These are phyloP conservation scores for Solenodon paradoxus DNA, from an alignment of 2,113 vertebrate genomes.

Conservation along the genomic window DNA sequence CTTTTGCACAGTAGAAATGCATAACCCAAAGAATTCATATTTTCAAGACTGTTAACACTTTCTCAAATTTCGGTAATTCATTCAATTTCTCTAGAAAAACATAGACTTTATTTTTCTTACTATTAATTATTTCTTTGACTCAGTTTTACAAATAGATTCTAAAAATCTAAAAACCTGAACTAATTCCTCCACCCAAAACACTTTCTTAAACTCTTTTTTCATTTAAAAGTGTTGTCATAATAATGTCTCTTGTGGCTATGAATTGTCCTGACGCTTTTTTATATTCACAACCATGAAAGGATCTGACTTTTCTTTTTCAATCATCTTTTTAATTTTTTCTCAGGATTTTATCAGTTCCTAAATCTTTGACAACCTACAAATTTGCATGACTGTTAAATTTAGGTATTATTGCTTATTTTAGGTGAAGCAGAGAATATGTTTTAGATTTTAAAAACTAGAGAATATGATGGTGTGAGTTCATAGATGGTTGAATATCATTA, in stretches of 20 bases:
- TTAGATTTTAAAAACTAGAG: too few relatives aligned
- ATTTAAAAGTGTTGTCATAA: background rate
- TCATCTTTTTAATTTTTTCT: background rate
- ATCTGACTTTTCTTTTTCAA: background rate
- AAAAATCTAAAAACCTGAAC: slow-evolving; percentile 8
- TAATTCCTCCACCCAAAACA: background rate
- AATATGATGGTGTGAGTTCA: background rate
- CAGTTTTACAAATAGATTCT: slow-evolving; percentile 51
- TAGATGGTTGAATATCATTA: background rate
- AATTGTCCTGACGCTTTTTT: background rate
- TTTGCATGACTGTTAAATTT: background rate
- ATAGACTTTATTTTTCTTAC: slow-evolving; percentile 63
- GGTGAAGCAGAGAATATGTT: background rate
- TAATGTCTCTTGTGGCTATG: background rate
- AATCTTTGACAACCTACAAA: background rate
- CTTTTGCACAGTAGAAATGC: slow-evolving; percentile 62
- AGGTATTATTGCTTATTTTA: background rate
- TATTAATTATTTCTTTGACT: slow-evolving; percentile 65
- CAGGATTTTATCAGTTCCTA: background rate
- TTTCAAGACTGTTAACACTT: slow-evolving; percentile 67
- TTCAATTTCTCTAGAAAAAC: slow-evolving; percentile 64
- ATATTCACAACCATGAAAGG: background rate
- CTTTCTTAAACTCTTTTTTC: slow-evolving; percentile 16
- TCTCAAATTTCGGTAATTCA: slow-evolving; percentile 66
- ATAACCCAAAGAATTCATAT: slow-evolving; percentile 60